phyloP scores from a whole-genome alignment of 2,113 vertebrate species.

The Hippocampus zosterae region DNA sequence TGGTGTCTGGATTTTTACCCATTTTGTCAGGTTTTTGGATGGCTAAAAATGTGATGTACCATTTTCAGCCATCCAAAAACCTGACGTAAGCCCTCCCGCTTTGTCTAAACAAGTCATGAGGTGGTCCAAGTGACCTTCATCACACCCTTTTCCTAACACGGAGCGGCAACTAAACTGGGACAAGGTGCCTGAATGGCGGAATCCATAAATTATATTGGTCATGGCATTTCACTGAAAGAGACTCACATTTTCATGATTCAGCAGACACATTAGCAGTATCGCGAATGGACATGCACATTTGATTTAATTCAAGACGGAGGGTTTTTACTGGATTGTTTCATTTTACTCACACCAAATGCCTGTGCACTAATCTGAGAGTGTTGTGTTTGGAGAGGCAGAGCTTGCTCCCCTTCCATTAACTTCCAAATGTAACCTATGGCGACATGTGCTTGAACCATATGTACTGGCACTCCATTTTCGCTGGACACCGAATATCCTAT shows the following conservation, averaged over 20 bases:
- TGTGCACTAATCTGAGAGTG: no score
- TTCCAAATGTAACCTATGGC: no score
- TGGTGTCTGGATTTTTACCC: no score
- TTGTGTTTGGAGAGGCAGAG: no score
- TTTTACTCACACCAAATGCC: background rate
- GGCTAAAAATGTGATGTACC: no score
- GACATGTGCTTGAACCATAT: no score
- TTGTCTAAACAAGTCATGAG: slow-evolving; percentile 45
- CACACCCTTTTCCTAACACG: slow-evolving; percentile 63
- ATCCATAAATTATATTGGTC: slow-evolving; percentile 65
- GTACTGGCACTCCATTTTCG: no score
- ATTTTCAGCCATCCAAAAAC: background rate
- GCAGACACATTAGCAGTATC: slow-evolving; percentile 13
- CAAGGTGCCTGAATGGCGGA: slow-evolving; percentile 38
- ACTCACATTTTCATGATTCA: slow-evolving; percentile 69
- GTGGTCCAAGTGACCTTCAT: slow-evolving; percentile 37
- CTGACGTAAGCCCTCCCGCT: background rate
- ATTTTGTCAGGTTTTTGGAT: no score
- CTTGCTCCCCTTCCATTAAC: no score
- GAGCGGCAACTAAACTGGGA: slow-evolving; percentile 69
- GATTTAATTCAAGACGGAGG: background rate
- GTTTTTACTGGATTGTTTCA: background rate
- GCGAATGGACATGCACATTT: background rate
- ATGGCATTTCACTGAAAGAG: slow-evolving; percentile 34
- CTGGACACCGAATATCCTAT: no score